Base-by-base conservation (phyloP, 2,888 invertebrate genomes). In the Seira musarum region DNA sequence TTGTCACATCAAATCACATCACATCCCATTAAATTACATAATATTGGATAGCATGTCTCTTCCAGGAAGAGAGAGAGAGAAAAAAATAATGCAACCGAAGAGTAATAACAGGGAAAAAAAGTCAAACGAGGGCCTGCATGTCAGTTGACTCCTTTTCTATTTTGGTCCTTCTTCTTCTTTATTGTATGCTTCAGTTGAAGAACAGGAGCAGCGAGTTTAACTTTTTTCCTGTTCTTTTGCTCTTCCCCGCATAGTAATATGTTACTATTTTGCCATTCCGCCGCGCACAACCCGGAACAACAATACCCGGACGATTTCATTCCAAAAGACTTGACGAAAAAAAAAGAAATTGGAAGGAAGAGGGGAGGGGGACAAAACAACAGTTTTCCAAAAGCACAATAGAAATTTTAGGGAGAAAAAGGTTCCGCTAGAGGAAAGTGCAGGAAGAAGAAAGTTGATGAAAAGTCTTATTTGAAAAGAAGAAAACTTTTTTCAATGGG, bases 391-490 rank as follows among this genome's bases (percentile, higher is more conserved):
- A 68, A 22, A 69, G 61, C 25, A 71, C 67, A 76, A 77, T 40
- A 17, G 74, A 68, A 35, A 57, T 40, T 40, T 40, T 40, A 40
- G 15, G 57, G 72, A 70, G 72, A 22, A 60, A n/a, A 65, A 70
- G 57, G 61, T 66, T 78, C 53, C 61, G 19, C 30, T 15, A 46
- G 35, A 24, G 53, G n/a, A 70, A 64, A 66, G 71, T 66, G 57
- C 70, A 77, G 70, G 76, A 77, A 71, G 69, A 64, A 66, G 49
- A 77, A 78, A 78, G 78, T 78, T 78, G 78, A 78, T 78, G 78
- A 78, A 78, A 68, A 78, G 71, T 78, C 72, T 78, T 66, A 63
- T 69, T 71, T 72, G 71, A 72, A 78, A 71, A 46, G 46, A 21
- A 57, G 63, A 61, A 78, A 78, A 72, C 40, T 65, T 78, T 78